Percentiles rank a stretch among this genome's conserved stretches.
Conservation (phyloP, 2,113 vertebrate species). For the Puma concolor region DNA sequence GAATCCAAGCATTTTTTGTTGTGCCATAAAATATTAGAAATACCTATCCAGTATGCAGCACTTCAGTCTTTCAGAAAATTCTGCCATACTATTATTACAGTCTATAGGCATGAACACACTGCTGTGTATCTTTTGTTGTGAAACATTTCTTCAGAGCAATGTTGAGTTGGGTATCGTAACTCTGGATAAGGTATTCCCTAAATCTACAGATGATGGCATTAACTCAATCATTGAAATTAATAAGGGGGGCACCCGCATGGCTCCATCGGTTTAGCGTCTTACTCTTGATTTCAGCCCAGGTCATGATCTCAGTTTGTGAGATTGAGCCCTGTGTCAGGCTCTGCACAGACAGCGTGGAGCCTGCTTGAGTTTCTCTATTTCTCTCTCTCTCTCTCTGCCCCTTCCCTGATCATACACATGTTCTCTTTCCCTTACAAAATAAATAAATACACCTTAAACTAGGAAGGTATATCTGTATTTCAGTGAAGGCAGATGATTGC, state of each 20-base stretch:
- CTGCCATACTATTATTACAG: not conserved
- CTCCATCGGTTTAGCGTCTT: too few relatives aligned
- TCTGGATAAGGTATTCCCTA: not conserved
- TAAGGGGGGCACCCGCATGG: not conserved
- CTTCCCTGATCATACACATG: too few relatives aligned
- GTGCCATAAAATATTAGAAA: not conserved
- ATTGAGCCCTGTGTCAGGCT: too few relatives aligned
- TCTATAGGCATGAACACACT: fast-evolving
- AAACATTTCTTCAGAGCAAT: not conserved
- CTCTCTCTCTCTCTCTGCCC: too few relatives aligned
- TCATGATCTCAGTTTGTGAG: too few relatives aligned
- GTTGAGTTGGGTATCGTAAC: not conserved
- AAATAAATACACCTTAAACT: not conserved
- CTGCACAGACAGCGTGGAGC: too few relatives aligned
- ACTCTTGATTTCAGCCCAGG: too few relatives aligned
- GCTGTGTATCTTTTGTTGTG: not conserved
- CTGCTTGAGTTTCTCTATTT: too few relatives aligned
- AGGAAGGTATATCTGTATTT: not conserved
- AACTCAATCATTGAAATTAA: not conserved
- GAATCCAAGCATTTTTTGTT: not conserved
- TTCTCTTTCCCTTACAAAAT: too few relatives aligned
- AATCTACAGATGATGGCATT: not conserved
- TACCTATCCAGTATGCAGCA: not conserved
- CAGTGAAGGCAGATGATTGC: not conserved
- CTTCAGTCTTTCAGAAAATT: not conserved